phyloP scores from a whole-genome alignment of 2,888 invertebrate genomes.

The Leucoptera coffeella region DNA sequence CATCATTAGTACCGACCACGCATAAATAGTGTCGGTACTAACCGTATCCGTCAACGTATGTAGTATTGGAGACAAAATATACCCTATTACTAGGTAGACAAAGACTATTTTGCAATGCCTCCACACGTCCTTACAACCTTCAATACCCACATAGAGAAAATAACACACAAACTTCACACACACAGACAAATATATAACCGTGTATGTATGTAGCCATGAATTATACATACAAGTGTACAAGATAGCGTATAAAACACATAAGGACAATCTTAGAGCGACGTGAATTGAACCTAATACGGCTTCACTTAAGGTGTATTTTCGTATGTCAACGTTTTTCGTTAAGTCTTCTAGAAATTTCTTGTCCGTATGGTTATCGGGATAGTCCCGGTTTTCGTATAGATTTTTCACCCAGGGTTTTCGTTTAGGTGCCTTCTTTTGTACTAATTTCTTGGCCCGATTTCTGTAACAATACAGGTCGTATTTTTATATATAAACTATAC shows the following conservation, averaged over 20 bases:
- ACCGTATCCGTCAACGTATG: constrained; percentile 95
- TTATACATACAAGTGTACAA: constrained; percentile 69
- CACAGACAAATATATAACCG: constrained; percentile 55
- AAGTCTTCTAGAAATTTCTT: constrained; percentile 78
- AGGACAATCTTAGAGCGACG: constrained; percentile 74
- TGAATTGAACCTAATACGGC: constrained; percentile 71
- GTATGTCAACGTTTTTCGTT: constrained; percentile 73
- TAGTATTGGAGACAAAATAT: constrained; percentile 82
- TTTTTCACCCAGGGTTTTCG: constrained; percentile 77
- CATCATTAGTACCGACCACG: constrained; percentile 85
- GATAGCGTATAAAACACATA: constrained; percentile 66
- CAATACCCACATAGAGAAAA: constrained; percentile 44
- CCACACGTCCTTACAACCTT: constrained; percentile 14
- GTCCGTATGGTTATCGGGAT: constrained; percentile 91
- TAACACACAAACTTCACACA: constrained; percentile 57
- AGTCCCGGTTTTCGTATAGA: constrained; percentile 79
- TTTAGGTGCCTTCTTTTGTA: constrained; percentile 11
- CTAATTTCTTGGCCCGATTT: constrained; percentile 20
- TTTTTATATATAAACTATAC: too few species aligned
- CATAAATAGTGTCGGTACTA: constrained; percentile 95
- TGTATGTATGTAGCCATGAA: constrained; percentile 58
- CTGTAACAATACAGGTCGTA: too few species aligned
- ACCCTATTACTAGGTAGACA: constrained; percentile 81
- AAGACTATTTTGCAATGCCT: constrained; percentile 72
- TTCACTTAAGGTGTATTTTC: constrained; percentile 63